These are phyloP conservation scores for Chrysolina haemoptera DNA, from an alignment of 2,888 invertebrate species.

Conservation along the genomic window DNA sequence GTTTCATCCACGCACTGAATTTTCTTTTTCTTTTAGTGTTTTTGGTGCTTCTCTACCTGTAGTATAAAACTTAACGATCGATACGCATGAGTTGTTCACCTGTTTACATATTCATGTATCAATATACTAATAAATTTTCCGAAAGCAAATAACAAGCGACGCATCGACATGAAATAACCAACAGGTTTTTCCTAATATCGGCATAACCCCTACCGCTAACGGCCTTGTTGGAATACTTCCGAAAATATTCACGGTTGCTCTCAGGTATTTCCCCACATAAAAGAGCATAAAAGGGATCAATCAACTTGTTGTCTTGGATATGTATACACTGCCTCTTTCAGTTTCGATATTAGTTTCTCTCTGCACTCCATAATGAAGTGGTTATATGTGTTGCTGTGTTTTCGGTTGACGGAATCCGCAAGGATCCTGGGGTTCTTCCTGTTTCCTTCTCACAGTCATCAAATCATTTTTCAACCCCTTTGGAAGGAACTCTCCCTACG, in stretches of 20 bases:
- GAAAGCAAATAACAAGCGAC: not conserved
- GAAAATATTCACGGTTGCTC: not conserved
- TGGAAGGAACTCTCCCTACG: slow-evolving; percentile 59
- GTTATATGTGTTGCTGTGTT: not conserved
- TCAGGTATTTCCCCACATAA: not conserved
- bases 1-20: no score
- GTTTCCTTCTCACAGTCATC: slow-evolving; percentile 57
- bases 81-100: no score
- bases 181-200: not conserved
- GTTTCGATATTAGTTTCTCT: not conserved
- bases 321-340: not conserved
- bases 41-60: no score
- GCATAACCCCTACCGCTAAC: not conserved
- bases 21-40: no score
- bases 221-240: not conserved
- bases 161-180: not conserved
- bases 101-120: no score
- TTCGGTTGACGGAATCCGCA: slow-evolving; percentile 35
- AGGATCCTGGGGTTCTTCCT: slow-evolving; percentile 53
- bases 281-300: not conserved
- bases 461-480: slow-evolving; percentile 54
- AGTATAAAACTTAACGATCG: no score
- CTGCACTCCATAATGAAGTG: not conserved
- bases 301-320: not conserved
- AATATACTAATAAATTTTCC: no score